Conservation (phyloP, 2,888 invertebrate species). For the Meteorus colon region DNA sequence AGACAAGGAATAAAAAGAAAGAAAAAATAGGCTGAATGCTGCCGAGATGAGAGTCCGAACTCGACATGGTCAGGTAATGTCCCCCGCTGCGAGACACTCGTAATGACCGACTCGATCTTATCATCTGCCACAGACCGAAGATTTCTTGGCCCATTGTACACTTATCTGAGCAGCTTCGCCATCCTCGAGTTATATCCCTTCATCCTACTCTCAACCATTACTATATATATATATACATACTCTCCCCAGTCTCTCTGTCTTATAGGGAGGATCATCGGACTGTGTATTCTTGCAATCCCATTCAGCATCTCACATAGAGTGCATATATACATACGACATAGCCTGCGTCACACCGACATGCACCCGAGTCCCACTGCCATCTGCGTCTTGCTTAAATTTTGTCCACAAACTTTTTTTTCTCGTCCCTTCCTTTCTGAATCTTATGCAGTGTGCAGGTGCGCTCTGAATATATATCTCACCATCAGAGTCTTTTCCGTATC, state of each 20-base stretch:
- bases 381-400: constrained; percentile 20
- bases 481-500: constrained; percentile 32
- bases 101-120: constrained; percentile 69
- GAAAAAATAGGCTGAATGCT: constrained; percentile 47
- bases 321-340: neutral
- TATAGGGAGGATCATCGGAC: constrained; percentile 4
- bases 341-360: constrained; percentile 19
- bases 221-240: constrained; percentile 21
- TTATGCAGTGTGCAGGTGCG: constrained; percentile 28
- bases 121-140: constrained; percentile 56
- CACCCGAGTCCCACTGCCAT: constrained; percentile 5
- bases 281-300: constrained; percentile 35
- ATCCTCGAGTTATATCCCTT: constrained; percentile 24
- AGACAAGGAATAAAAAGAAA: constrained; percentile 43
- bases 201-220: neutral
- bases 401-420: neutral
- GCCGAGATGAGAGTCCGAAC: constrained; percentile 64
- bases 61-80: constrained; percentile 66
- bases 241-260: constrained; percentile 28
- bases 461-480: neutral
- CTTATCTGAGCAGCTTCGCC: constrained; percentile 60
- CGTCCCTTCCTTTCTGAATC: neutral
- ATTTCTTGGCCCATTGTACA: constrained; percentile 63
- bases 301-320: constrained; percentile 27
- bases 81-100: constrained; percentile 68